These are phyloP conservation scores for Oryzias melastigma DNA, from an alignment of 2,113 vertebrate genomes.

Conservation along the genomic window DNA sequence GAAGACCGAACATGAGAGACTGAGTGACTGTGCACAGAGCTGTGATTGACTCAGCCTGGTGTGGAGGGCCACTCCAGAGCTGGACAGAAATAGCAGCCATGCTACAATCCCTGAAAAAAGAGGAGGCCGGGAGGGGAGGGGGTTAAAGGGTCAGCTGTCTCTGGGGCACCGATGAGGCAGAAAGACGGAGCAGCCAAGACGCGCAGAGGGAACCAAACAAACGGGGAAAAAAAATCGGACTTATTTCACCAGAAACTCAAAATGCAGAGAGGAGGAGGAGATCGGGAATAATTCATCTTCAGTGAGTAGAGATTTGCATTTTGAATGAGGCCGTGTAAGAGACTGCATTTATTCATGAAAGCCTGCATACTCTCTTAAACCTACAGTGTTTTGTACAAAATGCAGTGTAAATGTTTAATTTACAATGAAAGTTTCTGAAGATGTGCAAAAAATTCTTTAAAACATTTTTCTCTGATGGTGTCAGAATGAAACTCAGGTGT, in stretches of 20 bases:
- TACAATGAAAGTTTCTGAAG: not conserved
- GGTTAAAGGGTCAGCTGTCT: conserved; percentile 75
- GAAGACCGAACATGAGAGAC: conserved; percentile 11
- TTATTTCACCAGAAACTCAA: conserved; percentile 3
- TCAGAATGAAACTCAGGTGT: not conserved
- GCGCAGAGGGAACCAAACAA: conserved; percentile 11
- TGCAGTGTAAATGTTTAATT: not conserved
- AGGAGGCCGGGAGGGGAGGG: not conserved
- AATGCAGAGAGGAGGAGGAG: not conserved
- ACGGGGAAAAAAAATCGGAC: conserved; percentile 8
- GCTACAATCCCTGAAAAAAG: conserved; percentile 46
- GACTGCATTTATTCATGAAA: not conserved
- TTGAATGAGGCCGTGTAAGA: not conserved
- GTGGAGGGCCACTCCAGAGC: conserved; percentile 30
- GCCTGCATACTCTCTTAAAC: not conserved
- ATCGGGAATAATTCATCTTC: conserved; percentile 11
- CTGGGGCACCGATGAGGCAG: conserved; percentile 38
- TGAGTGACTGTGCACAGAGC: conserved; percentile 35
- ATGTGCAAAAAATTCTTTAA: too few relatives aligned
- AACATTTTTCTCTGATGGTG: too few relatives aligned
- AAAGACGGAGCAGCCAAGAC: conserved; percentile 15
- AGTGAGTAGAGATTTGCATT: conserved; percentile 59
- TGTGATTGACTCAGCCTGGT: conserved; percentile 68
- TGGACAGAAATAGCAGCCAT: conserved; percentile 65
- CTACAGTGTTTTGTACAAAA: not conserved